Evolutionary conservation across 2,113 vertebrate species (phyloP).

Genomic region (Oenanthe melanoleuca): DNA sequence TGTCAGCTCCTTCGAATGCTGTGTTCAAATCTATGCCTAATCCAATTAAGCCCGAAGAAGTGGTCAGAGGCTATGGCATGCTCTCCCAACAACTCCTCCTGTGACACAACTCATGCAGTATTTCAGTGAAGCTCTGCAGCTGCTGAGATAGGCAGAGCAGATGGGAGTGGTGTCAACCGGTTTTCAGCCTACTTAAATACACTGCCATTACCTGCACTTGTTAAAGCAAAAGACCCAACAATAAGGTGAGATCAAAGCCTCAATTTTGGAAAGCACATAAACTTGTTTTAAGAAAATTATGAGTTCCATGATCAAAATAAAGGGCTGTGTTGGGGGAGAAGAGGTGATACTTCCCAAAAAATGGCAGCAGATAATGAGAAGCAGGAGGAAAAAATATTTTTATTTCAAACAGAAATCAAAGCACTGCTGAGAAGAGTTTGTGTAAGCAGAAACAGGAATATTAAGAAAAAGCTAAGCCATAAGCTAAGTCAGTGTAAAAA

Average conservation of each 20-base stretch:
- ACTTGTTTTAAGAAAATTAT: neutral
- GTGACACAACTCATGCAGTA: rapidly evolving
- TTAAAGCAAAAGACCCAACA: too few species aligned
- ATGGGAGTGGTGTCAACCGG: neutral
- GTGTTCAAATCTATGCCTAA: neutral
- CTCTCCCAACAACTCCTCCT: neutral
- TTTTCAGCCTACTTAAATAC: neutral
- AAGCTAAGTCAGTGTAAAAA: neutral
- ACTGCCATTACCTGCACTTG: neutral
- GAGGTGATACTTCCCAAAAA: neutral
- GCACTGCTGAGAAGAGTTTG: neutral
- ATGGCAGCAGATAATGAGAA: neutral
- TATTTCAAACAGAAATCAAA: neutral
- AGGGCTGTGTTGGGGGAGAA: neutral
- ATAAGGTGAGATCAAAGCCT: neutral
- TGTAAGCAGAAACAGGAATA: neutral
- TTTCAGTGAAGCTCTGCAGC: neutral
- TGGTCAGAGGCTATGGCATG: neutral
- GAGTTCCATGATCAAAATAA: neutral
- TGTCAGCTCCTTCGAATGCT: neutral
- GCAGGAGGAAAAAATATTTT: neutral
- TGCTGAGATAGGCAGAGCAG: neutral
- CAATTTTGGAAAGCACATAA: neutral
- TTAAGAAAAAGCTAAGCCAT: neutral
- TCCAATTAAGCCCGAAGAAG: neutral